phyloP scores from a whole-genome alignment of 35 echinoderm and acorn worm species.

The Apostichopus japonicus region DNA sequence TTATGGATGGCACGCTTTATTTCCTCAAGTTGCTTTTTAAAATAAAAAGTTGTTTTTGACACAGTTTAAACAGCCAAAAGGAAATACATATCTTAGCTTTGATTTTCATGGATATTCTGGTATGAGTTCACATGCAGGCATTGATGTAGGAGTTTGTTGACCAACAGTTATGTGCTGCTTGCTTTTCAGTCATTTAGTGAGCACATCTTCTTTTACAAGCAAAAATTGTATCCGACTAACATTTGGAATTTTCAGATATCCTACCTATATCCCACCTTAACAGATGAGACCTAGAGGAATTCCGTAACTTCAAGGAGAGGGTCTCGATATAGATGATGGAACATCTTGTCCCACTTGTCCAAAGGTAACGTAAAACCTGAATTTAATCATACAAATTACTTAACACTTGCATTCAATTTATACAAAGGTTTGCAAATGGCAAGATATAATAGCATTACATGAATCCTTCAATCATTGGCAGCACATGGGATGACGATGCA shows the following conservation, averaged over 20 bases:
- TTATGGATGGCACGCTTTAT: no score
- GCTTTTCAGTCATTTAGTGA: no score
- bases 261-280: background rate
- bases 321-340: background rate
- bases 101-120: no score
- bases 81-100: no score
- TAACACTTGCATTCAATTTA: background rate
- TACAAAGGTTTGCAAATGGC: background rate
- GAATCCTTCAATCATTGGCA: background rate
- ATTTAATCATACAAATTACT: background rate
- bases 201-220: no score
- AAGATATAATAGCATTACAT: background rate
- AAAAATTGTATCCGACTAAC: background rate
- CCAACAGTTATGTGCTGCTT: no score
- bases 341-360: conserved; percentile 20
- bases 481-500: no score
- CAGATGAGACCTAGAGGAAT: conserved; percentile 20
- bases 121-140: no score
- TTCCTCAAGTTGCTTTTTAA: no score
- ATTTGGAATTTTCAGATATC: background rate
- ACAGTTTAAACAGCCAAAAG: no score
- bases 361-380: background rate
- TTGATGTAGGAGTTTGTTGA: no score
- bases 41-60: no score
- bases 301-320: background rate